Evolutionary conservation across 2,113 vertebrate species (phyloP).

Genomic region (Poeciliopsis occidentalis): DNA sequence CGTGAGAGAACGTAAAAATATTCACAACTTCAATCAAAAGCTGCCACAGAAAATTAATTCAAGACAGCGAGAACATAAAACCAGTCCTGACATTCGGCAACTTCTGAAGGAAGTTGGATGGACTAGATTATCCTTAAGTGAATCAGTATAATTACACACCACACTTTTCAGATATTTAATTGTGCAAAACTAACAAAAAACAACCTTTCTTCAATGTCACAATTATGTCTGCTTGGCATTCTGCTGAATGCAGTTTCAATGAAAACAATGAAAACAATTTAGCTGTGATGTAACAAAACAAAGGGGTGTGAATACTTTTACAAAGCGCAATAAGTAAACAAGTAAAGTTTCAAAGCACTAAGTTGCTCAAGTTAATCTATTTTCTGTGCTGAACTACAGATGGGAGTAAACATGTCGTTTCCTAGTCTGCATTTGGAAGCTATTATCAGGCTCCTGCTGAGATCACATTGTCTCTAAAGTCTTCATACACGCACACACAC

Average conservation of each 20-base stretch:
- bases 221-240: not conserved
- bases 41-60: too few species aligned
- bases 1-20: not conserved
- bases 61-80: too few species aligned
- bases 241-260: not conserved
- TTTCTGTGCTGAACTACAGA: constrained; percentile 12
- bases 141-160: not conserved
- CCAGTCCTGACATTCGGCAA: not conserved
- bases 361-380: not conserved
- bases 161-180: not conserved
- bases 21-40: not conserved
- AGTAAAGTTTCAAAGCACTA: not conserved
- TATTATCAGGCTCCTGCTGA: constrained; percentile 64
- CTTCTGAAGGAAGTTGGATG: not conserved
- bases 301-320: not conserved
- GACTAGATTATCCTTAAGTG: not conserved
- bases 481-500: constrained; percentile 7
- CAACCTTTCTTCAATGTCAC: not conserved
- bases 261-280: too few species aligned
- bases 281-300: not conserved
- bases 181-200: not conserved
- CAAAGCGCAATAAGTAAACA: not conserved
- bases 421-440: constrained; percentile 57
- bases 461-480: constrained; percentile 49
- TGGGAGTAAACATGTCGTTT: constrained; percentile 40